These are phyloP conservation scores for Temnothorax curvispinosus DNA, from an alignment of 1,140 invertebrate species.

Conservation along the genomic window DNA sequence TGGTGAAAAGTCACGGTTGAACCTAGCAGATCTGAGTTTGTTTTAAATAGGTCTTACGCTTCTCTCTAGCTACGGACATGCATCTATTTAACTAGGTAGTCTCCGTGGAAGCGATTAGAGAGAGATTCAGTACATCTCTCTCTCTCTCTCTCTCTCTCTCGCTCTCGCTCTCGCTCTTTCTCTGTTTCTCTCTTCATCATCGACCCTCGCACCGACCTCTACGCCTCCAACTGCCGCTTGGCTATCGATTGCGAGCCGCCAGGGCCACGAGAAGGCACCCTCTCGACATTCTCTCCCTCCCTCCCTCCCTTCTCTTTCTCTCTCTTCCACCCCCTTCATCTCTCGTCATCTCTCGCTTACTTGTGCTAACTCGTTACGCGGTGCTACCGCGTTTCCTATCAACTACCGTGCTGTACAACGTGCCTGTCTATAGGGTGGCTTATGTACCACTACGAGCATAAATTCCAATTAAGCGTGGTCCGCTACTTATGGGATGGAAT, in stretches of 20 bases:
- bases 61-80: conserved; percentile 13
- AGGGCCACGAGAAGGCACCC: conserved; percentile 70
- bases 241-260: conserved; percentile 79
- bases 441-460: conserved; percentile 54
- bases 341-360: conserved; percentile 64
- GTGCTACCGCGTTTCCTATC: conserved; percentile 71
- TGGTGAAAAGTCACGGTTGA: neutral
- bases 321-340: neutral
- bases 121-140: conserved; percentile 66
- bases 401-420: conserved; percentile 36
- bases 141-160: conserved; percentile 71
- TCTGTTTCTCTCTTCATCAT: conserved; percentile 52
- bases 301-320: neutral
- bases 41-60: conserved; percentile 4
- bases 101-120: neutral
- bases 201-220: conserved; percentile 68
- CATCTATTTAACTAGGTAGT: conserved; percentile 12
- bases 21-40: neutral
- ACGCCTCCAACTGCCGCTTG: conserved; percentile 71
- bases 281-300: conserved; percentile 34
- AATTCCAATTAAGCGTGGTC: conserved; percentile 64
- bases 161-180: conserved; percentile 70
- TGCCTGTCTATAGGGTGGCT: conserved; percentile 45
- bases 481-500: conserved; percentile 17
- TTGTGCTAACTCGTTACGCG: conserved; percentile 77